Conservation (phyloP, 2,888 invertebrate species). For the Schrankia costaestrigalis region DNA sequence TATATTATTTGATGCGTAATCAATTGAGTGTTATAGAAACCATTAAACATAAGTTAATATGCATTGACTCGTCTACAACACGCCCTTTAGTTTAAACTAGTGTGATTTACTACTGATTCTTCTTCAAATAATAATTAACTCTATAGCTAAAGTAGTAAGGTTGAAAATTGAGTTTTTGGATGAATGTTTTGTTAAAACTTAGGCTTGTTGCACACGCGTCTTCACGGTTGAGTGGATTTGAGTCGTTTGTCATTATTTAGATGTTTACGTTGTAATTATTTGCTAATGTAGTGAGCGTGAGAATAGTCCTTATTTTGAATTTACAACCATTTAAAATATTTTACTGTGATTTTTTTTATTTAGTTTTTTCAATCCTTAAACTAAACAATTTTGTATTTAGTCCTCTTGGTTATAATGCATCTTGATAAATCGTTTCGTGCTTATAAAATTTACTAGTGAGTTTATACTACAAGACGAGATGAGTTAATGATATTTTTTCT, state of each 20-base stretch:
- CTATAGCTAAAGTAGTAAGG: slow-evolving; percentile 9
- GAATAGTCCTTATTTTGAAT: slow-evolving; percentile 37
- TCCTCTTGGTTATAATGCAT: too few species aligned
- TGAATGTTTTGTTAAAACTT: slow-evolving; percentile 39
- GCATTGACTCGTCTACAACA: slow-evolving; percentile 52
- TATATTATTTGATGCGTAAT: slow-evolving; percentile 63
- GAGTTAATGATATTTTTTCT: too few species aligned
- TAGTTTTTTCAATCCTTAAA: too few species aligned
- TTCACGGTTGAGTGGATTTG: slow-evolving; percentile 70
- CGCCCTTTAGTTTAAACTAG: slow-evolving; percentile 69
- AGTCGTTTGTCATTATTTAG: slow-evolving; percentile 73
- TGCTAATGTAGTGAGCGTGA: slow-evolving; percentile 62
- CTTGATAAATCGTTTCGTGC: too few species aligned
- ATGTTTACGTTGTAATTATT: slow-evolving; percentile 64
- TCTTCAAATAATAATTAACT: slow-evolving; percentile 9
- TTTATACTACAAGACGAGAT: too few species aligned
- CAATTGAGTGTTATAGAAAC: slow-evolving; percentile 76
- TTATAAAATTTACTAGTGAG: too few species aligned
- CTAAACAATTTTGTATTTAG: too few species aligned
- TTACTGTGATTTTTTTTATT: too few species aligned
- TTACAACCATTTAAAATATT: slow-evolving; percentile 1
- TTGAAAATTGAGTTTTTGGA: slow-evolving; percentile 9
- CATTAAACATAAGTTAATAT: slow-evolving; percentile 68
- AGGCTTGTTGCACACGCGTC: slow-evolving; percentile 52
- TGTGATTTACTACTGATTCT: slow-evolving; percentile 45